Conservation (phyloP, 2,888 invertebrate species). For the Ganaspis brasiliensis region DNA sequence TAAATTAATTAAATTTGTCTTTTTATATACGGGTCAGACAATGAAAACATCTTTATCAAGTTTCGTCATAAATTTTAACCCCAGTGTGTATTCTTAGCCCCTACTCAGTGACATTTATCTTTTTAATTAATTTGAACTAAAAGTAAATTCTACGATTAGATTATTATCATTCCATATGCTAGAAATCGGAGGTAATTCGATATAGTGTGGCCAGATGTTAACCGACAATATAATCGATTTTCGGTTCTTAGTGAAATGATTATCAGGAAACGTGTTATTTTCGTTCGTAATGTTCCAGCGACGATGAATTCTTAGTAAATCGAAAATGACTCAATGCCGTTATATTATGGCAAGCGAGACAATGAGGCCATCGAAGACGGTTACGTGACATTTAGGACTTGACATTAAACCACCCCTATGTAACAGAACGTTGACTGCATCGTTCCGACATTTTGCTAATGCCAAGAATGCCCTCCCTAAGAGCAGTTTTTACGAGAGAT, state of each 20-base stretch:
- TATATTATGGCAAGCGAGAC: conserved; percentile 54
- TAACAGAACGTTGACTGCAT: conserved; percentile 60
- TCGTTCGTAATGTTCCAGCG: conserved; percentile 10
- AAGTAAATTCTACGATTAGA: too few species aligned
- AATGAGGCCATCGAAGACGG: conserved; percentile 66
- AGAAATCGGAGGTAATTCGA: too few species aligned
- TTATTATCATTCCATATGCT: too few species aligned
- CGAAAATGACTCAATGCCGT: conserved; percentile 20
- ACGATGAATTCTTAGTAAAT: conserved; percentile 34
- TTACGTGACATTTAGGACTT: conserved; percentile 78
- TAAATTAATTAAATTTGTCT: too few species aligned
- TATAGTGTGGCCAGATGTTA: too few species aligned
- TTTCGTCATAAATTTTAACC: too few species aligned
- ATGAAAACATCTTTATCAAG: too few species aligned
- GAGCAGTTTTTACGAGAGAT: conserved; percentile 73
- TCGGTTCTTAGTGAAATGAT: neutral
- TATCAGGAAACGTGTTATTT: conserved; percentile 9
- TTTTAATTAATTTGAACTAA: too few species aligned
- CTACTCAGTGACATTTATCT: too few species aligned
- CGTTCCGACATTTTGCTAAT: conserved; percentile 77
- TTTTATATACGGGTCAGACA: too few species aligned
- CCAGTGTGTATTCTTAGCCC: too few species aligned
- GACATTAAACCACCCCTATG: conserved; percentile 73
- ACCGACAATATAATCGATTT: neutral
- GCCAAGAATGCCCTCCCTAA: conserved; percentile 71